A percentile compares a stretch with the other conserved stretches of the same genome.
Conservation (phyloP, 2,113 vertebrate species). For the Leptocoma aspasia region DNA sequence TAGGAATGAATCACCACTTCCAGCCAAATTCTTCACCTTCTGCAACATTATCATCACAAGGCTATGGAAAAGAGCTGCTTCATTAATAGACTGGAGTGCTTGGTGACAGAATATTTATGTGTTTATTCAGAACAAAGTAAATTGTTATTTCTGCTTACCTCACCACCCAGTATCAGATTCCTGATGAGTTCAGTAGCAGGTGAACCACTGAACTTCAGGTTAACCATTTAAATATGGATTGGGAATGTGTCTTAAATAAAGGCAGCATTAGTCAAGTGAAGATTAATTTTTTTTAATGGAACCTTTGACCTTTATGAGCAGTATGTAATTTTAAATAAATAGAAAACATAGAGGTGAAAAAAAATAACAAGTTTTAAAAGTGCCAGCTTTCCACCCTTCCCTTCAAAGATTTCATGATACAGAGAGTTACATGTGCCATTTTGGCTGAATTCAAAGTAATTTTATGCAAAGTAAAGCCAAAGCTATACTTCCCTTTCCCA, state of each 20-base stretch:
- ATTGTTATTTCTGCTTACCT: not conserved
- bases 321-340: conserved; percentile 48
- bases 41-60: not conserved
- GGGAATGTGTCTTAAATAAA: not conserved
- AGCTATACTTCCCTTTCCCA: not conserved
- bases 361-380: not conserved
- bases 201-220: not conserved
- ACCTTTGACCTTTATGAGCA: not conserved
- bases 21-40: not conserved
- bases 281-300: conserved; percentile 12
- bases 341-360: not conserved
- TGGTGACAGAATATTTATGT: not conserved
- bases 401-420: not conserved
- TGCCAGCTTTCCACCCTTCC: not conserved
- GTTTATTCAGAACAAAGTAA: not conserved
- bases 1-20: not conserved
- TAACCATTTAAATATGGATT: not conserved
- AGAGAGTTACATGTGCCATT: not conserved
- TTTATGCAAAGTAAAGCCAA: not conserved
- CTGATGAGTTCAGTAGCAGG: not conserved
- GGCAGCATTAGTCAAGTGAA: not conserved
- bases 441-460: not conserved
- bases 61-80: not conserved
- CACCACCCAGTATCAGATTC: not conserved
- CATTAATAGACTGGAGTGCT: not conserved